Evolutionary conservation across 2,113 vertebrate genomes (phyloP), one percentile per base, ranked within the genome.

Genomic region (Thinocorus orbignyianus): DNA sequence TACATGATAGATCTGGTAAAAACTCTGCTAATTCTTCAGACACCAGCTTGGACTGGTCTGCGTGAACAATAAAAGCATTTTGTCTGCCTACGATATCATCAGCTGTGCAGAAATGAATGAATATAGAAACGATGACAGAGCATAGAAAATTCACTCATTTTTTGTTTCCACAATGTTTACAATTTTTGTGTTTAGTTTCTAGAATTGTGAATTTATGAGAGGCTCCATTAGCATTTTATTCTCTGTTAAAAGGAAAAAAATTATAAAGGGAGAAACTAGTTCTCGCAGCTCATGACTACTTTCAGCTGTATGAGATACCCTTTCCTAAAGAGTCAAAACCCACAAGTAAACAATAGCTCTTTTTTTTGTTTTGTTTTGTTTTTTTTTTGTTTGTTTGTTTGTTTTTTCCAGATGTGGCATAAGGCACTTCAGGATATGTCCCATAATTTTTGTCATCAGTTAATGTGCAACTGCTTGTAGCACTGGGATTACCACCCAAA

Each of bases 231-330:
- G 6, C 6, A 35, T n/a, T 92, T 46, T 48, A 9, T 42, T 35
- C 9, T 35, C 12, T 30, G 13, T n/a, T 54, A 18, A 4, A 57
- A 18, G 15, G 7, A 6, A 49, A 41, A 13, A 23, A n/a, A n/a
- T n/a, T n/a, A 17, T 22, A 9, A 23, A 35, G 1, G 3, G 13
- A 35, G 10, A 13, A 42, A 39, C 4, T 25, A 60, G 4, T 1
- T 17, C 4, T 61, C 46, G 41, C 14, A 60, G 10, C 18, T 33
- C 10, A 9, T 24, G 17, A 3, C 3, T 69, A 3, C 66, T 92
- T 85, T 90, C 10, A 62, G 9, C 19, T 61, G 7, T 25, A 48
- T 68, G 15, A 79, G 7, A 41, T 37, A 54, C 1, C 1, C 60
- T 37, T 88, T 61, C 44, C 28, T 33, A 11, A 62, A 70, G 7